A percentile compares a stretch with the other conserved stretches of the same genome.
These are phyloP conservation scores for Quadroppia sp. DNA, from an alignment of 2,888 invertebrate genomes.

Conservation along the genomic window DNA sequence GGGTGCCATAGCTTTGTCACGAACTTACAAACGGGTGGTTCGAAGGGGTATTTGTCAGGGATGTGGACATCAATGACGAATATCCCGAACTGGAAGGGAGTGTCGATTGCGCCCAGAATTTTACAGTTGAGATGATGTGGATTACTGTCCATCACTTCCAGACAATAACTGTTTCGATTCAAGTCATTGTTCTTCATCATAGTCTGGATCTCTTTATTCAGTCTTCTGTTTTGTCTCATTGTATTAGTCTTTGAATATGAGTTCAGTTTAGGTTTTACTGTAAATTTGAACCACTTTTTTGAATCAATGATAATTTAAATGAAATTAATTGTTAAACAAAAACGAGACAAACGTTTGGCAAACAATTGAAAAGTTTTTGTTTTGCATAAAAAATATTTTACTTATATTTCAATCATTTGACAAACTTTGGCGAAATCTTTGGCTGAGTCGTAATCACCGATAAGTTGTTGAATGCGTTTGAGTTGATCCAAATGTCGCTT, in stretches of 20 bases:
- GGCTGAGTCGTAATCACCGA: background rate
- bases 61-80: constrained; percentile 56
- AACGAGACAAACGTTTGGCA: no score
- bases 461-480: background rate
- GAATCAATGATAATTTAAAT: no score
- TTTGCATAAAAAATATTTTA: no score
- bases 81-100: constrained; percentile 56
- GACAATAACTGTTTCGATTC: background rate
- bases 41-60: constrained; percentile 58
- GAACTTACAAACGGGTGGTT: constrained; percentile 58
- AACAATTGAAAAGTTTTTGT: no score
- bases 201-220: background rate
- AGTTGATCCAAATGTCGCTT: background rate
- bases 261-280: background rate
- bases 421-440: background rate
- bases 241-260: background rate
- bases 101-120: constrained; percentile 52
- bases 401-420: background rate
- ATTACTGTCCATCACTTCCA: background rate
- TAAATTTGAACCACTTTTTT: no score
- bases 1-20: constrained; percentile 59
- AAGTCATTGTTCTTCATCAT: constrained; percentile 7
- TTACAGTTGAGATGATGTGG: background rate
- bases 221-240: background rate
- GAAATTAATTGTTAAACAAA: no score